Evolutionary conservation across 2,888 invertebrate species (phyloP).

Genomic region (Hyposoter dolosus): DNA sequence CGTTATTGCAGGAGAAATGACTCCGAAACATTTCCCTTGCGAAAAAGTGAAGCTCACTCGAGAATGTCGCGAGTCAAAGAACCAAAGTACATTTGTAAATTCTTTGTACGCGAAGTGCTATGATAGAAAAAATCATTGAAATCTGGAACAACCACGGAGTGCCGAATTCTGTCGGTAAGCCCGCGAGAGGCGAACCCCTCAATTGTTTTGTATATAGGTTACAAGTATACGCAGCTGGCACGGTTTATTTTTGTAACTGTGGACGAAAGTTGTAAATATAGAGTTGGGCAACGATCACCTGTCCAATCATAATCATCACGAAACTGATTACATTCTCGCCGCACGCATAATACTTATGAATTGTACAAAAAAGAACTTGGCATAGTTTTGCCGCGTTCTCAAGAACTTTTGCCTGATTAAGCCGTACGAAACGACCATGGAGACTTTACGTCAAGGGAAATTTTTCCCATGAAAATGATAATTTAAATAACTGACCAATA

Average conservation of each 20-base stretch:
- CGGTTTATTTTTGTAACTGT: constrained; percentile 61
- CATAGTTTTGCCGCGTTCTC: neutral
- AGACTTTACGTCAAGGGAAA: neutral
- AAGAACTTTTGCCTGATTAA: neutral
- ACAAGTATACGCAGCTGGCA: constrained; percentile 36
- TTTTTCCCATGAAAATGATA: neutral
- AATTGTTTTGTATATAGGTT: neutral
- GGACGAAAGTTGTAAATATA: constrained; percentile 59
- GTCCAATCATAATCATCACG: constrained; percentile 20
- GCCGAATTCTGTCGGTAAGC: neutral
- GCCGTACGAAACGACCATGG: neutral
- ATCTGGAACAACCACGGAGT: neutral
- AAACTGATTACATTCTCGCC: constrained; percentile 24
- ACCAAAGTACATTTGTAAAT: neutral
- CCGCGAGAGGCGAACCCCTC: neutral
- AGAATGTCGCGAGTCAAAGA: neutral
- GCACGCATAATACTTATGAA: constrained; percentile 9
- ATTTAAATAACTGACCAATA: neutral
- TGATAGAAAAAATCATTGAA: neutral
- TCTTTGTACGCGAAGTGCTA: neutral
- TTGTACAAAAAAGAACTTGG: neutral
- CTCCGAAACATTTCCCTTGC: neutral
- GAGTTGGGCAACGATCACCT: constrained; percentile 47
- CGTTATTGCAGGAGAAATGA: neutral
- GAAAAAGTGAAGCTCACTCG: neutral